Evolutionary conservation across 2,113 vertebrate genomes (phyloP), one percentile per base, ranked within the genome.

Genomic region (Heterocephalus glaber): DNA sequence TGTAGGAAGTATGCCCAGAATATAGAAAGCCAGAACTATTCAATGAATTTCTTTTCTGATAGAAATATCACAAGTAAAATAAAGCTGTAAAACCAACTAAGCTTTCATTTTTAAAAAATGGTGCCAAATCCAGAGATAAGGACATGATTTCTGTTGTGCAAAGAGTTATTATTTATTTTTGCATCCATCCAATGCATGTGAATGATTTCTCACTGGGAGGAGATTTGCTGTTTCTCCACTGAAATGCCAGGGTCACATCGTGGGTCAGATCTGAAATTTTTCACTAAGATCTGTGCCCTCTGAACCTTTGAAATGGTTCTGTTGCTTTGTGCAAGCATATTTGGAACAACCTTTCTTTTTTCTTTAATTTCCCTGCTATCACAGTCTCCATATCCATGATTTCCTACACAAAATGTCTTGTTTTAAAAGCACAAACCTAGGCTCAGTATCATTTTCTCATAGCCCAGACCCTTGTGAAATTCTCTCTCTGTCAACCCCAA

Each of bases 101-200:
- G 6, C 2, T 2, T 54, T 76, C 72, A 35, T 7, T 1, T 1
- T 33, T 1, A 63, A 90, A 28, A 47, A 79, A 41, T 87, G 74
- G 33, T 83, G 90, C 52, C 47, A 63, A 94, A 89, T 44, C 72
- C 47, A 96, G 66, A 94, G 41, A 94, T 52, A 84, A 97, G 47
- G 79, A 20, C 44, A 72, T 47, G 84, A 94, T 87, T 97, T 95
- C 44, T 63, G 28, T 86, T 79, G n/a, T 96, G 60, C 28, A 86
- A 95, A 92, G 66, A 80, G 13, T 94, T 86, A 47, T 70, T 60
- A 84, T 5, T 24, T 72, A 93, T 70, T 20, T 92, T 92, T 92
- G 81, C 20, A 2, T 86, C 28, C 66, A 56, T 41, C 84, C 13
- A 83, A 35, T 24, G 19, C 44, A 33, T 81, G 58, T 79, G 47